Base-by-base conservation (phyloP, 2,113 vertebrate genomes). In the Heliornis fulica region DNA sequence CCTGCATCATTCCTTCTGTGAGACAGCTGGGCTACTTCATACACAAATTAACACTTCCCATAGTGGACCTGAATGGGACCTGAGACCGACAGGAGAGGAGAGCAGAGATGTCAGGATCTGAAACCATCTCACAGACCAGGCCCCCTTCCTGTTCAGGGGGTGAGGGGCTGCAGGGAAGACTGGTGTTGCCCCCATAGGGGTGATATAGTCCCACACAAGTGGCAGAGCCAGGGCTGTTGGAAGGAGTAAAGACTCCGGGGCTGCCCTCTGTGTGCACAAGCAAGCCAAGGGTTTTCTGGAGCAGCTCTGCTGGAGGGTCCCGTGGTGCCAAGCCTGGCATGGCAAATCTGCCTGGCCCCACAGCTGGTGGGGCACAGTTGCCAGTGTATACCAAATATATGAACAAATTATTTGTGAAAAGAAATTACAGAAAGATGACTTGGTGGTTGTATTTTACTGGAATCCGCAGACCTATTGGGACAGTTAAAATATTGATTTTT, bases 401-500 rank as follows among this genome's bases (percentile, higher is more conserved):
- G 19, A 61, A 45, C 34, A 64, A 79, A 61, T 25, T 32, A 40
- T 65, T 86, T 46, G 81, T 41, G 76, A 75, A 53, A 68, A 83
- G 36, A 88, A 61, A 86, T 64, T 93, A 34, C 26, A 76, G 87
- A 72, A 51, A 61, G 59, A 82, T 51, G 86, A 17, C 34, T 90
- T 65, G 1, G 38, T 51, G 23, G 29, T 11, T 68, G 31, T 53
- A 38, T 66, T 91, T 87, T 83, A 92, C 93, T 41, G 94, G 31
- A 94, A 95, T 38, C 81, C 2, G 0, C 77, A 90, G 89, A 34
- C 31, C 89, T 57, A 32, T 8, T 40, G 41, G 59, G 45, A 51
- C 80, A 12, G 23, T 81, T 74, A 60, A 29, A 8, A 61, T 80
- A 95, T 61, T 90, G 89, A 72, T 86, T 93, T n/a, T 79, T 78